phyloP scores from a whole-genome alignment of 2,113 vertebrate genomes.

The Peucedramus taeniatus region DNA sequence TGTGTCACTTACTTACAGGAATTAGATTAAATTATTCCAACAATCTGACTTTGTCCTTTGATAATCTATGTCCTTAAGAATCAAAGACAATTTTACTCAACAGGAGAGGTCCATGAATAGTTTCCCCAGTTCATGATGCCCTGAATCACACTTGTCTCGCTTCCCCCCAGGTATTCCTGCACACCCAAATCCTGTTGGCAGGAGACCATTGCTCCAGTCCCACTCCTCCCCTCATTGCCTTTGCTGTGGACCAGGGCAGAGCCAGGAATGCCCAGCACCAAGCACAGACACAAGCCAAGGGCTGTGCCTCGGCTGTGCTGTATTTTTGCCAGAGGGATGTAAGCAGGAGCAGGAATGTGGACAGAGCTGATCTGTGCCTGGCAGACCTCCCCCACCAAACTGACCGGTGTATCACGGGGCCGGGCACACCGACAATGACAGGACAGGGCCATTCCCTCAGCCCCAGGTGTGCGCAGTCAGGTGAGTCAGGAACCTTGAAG shows the following conservation, averaged over 20 bases:
- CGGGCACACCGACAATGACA: rapidly evolving
- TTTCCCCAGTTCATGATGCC: background rate
- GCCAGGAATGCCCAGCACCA: background rate
- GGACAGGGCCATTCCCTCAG: background rate
- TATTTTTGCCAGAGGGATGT: background rate
- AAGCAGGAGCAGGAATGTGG: background rate
- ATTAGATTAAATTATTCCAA: background rate
- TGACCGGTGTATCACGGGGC: rapidly evolving
- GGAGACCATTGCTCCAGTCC: background rate
- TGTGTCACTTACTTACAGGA: background rate
- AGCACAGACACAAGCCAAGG: background rate
- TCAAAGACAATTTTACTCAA: background rate
- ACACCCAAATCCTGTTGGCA: background rate
- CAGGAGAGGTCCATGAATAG: background rate
- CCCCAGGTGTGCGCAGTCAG: background rate
- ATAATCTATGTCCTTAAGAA: background rate
- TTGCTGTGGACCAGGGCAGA: background rate
- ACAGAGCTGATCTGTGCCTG: background rate
- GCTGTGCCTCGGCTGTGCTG: rapidly evolving
- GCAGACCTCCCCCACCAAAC: background rate
- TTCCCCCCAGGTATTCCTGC: background rate
- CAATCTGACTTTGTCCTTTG: background rate
- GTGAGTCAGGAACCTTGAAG: background rate
- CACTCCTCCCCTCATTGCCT: rapidly evolving
- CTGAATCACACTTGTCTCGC: background rate